Percentiles rank a stretch among this genome's conserved stretches.
These are phyloP conservation scores for Dexiosoma caninum DNA, from an alignment of 2,888 invertebrate genomes.

Conservation along the genomic window DNA sequence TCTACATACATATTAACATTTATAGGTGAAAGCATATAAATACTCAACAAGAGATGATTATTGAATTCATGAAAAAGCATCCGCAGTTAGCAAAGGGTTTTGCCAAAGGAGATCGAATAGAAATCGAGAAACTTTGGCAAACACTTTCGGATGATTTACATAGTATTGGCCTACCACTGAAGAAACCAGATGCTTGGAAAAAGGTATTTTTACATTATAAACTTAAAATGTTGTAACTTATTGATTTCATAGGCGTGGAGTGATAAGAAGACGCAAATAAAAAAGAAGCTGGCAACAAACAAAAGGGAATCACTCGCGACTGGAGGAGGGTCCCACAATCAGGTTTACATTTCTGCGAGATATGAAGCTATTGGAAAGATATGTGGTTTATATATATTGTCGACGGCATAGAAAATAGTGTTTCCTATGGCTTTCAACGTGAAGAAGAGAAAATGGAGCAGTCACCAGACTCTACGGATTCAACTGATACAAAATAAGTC, in stretches of 20 bases:
- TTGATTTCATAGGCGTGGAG: too few species aligned
- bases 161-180: constrained; percentile 7
- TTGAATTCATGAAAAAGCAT: neutral
- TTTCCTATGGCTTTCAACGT: constrained; percentile 1
- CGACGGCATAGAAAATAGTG: constrained; percentile 1
- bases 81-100: neutral
- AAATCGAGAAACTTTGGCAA: too few species aligned
- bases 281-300: too few species aligned
- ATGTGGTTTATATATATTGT: constrained; percentile 1
- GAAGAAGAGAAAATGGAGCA: neutral
- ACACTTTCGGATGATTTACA: neutral
- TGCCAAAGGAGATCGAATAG: too few species aligned
- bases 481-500: neutral
- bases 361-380: neutral
- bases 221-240: too few species aligned
- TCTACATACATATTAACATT: neutral
- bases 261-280: too few species aligned
- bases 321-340: too few species aligned
- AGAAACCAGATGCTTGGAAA: neutral
- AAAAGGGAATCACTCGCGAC: too few species aligned
- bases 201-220: too few species aligned
- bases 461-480: neutral
- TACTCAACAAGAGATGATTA: neutral
- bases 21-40: neutral
- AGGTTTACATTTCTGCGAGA: too few species aligned